Percentiles rank a stretch among this genome's conserved stretches.
Evolutionary conservation across 1,140 invertebrate species (phyloP).

Genomic region (Coptotermes formosanus): DNA sequence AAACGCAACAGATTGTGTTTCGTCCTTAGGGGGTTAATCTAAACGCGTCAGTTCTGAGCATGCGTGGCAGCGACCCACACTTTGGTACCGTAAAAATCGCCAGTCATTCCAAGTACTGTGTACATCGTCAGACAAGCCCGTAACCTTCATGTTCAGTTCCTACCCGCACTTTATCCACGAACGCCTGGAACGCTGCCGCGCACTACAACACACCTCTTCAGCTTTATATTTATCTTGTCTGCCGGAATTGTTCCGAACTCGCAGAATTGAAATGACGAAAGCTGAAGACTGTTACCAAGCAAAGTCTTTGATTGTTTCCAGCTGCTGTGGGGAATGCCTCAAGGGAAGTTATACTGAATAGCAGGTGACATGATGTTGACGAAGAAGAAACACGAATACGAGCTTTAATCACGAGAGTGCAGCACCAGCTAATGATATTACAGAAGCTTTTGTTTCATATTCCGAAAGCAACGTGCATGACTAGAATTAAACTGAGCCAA

Average conservation of each 20-base stretch:
- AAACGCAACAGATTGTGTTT: too few relatives aligned
- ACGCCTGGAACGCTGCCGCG: not conserved
- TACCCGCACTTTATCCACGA: not conserved
- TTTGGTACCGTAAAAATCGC: too few relatives aligned
- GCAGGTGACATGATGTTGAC: not conserved
- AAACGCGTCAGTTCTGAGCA: too few relatives aligned
- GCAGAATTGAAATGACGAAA: conserved; percentile 10
- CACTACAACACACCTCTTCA: not conserved
- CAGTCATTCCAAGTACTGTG: too few relatives aligned
- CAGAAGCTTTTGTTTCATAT: not conserved
- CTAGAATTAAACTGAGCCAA: not conserved
- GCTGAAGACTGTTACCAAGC: not conserved
- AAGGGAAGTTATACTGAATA: not conserved
- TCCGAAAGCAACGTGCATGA: not conserved
- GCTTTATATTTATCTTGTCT: conserved; percentile 1
- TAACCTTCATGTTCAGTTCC: not conserved
- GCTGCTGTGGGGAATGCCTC: not conserved
- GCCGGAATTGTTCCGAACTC: not conserved
- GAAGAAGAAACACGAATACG: not conserved
- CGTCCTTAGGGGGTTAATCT: too few relatives aligned
- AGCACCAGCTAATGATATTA: not conserved
- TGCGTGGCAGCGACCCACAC: too few relatives aligned
- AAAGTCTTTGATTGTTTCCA: conserved; percentile 15
- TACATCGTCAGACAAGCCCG: not conserved
- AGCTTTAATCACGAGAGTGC: conserved; percentile 8